Percentiles rank a stretch among this genome's conserved stretches.
These are phyloP conservation scores for Dendropsophus ebraccatus DNA, from an alignment of 2,113 vertebrate species.

Conservation along the genomic window DNA sequence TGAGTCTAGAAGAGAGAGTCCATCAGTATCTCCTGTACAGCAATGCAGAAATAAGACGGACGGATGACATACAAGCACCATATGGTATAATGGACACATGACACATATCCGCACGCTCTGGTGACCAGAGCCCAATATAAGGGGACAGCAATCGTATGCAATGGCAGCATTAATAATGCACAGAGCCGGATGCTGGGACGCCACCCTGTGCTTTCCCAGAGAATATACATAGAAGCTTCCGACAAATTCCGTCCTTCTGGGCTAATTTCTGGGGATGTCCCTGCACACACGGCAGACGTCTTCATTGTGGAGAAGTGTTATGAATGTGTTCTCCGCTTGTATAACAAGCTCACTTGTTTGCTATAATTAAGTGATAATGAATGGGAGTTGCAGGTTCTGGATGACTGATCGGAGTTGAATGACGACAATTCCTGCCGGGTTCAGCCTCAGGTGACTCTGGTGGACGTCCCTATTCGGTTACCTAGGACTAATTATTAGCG, in stretches of 20 bases:
- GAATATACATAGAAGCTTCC: constrained; percentile 42
- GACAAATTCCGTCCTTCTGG: constrained; percentile 31
- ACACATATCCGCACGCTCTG: no score
- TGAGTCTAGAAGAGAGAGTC: no score
- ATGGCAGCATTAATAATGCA: constrained; percentile 50
- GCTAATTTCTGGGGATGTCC: constrained; percentile 48
- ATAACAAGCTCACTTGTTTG: constrained; percentile 57
- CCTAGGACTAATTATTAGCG: constrained; percentile 52
- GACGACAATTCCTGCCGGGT: constrained; percentile 56
- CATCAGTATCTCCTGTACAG: no score
- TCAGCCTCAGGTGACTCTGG: constrained; percentile 55
- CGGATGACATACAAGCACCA: no score
- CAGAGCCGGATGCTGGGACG: constrained; percentile 24
- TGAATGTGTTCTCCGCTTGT: constrained; percentile 49
- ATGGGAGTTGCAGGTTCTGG: constrained; percentile 53
- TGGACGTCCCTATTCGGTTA: constrained; percentile 53
- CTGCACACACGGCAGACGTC: constrained; percentile 31
- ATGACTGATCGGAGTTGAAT: constrained; percentile 55
- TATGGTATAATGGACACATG: no score
- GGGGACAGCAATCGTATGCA: not conserved
- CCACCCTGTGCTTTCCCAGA: not conserved
- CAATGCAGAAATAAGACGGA: no score
- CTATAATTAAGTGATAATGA: constrained; percentile 60
- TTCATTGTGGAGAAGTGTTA: constrained; percentile 33
- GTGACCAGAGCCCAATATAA: not conserved